A percentile compares a stretch with the other conserved stretches of the same genome.
Evolutionary conservation across 2,113 vertebrate species (phyloP).

Genomic region (Uria lomvia): DNA sequence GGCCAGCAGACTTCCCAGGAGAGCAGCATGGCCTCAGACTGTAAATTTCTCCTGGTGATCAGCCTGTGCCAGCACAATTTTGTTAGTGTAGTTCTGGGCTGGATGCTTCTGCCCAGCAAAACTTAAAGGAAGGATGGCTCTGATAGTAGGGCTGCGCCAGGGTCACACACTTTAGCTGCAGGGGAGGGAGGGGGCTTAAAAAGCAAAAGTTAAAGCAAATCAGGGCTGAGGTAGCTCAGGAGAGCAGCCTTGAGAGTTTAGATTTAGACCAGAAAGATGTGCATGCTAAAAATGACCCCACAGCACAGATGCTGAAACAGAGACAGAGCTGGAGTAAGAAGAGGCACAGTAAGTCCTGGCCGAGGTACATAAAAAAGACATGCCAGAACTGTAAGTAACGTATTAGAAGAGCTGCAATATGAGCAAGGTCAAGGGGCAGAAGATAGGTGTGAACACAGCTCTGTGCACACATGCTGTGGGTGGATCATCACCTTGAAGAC

Average conservation of each 20-base stretch:
- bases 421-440: not conserved
- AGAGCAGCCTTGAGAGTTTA: not conserved
- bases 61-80: not conserved
- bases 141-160: not conserved
- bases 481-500: not conserved
- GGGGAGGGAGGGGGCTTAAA: not conserved
- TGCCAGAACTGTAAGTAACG: not conserved
- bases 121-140: not conserved
- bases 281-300: not conserved
- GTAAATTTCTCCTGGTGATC: not conserved
- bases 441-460: not conserved
- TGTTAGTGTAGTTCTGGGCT: not conserved
- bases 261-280: not conserved
- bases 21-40: not conserved
- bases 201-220: not conserved
- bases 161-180: not conserved
- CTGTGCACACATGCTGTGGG: not conserved
- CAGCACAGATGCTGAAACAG: not conserved
- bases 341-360: not conserved
- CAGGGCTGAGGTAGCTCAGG: not conserved
- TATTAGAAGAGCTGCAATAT: not conserved
- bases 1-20: not conserved
- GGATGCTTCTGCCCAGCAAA: not conserved
- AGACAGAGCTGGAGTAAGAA: not conserved
- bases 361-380: not conserved